Evolutionary conservation across 2,797 vertebrate species (phyloP).

Genomic region (Enteromius mattozi): DNA sequence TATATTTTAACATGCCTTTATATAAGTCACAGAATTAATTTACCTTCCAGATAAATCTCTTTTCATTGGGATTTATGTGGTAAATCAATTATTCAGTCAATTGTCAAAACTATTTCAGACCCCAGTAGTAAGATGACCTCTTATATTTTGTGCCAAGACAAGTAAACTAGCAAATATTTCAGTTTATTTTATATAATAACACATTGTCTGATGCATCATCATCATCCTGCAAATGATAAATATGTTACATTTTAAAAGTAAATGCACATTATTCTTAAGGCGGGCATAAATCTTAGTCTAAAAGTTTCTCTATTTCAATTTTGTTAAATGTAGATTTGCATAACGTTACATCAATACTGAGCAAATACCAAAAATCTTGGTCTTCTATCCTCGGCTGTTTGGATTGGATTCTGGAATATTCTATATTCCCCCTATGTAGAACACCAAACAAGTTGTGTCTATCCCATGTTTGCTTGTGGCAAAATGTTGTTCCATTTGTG

Average conservation of each 20-base stretch:
- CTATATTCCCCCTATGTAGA: conserved; percentile 72
- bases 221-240: not conserved
- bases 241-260: not conserved
- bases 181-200: not conserved
- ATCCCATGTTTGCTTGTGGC: conserved; percentile 78
- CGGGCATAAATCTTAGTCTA: not conserved
- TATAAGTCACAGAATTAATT: not conserved
- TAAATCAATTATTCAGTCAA: not conserved
- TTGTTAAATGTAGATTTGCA: not conserved
- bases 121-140: not conserved
- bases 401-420: conserved; percentile 79
- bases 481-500: conserved; percentile 82
- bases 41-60: not conserved
- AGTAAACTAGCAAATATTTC: not conserved
- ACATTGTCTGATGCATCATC: not conserved
- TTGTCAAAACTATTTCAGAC: not conserved
- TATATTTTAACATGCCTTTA: not conserved
- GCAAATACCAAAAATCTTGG: conserved; percentile 54
- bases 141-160: too few species aligned
- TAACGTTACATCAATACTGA: not conserved
- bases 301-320: not conserved
- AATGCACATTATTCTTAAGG: not conserved
- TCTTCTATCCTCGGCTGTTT: conserved; percentile 67
- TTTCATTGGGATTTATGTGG: not conserved
- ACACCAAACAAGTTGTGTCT: conserved; percentile 81